Conservation (phyloP, 2,113 vertebrate genomes). For the Phycodurus eques region DNA sequence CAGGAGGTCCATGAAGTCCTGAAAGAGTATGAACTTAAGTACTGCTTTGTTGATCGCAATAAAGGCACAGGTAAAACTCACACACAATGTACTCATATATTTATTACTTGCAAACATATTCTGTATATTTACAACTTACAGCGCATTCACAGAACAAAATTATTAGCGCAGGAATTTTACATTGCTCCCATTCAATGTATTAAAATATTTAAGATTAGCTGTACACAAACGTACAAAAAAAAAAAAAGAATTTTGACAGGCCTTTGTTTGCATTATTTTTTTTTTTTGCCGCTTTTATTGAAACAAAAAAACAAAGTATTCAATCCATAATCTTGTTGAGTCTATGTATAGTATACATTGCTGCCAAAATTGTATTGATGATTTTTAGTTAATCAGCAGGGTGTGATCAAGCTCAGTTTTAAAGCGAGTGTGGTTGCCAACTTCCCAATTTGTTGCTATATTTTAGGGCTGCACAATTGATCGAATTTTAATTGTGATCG, state of each 20-base stretch:
- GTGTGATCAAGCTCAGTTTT: background rate
- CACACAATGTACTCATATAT: background rate
- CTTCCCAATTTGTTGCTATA: background rate
- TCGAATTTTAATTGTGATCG: too few relatives aligned
- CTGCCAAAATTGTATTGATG: background rate
- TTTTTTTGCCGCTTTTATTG: background rate
- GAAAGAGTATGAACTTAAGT: slow-evolving; percentile 93
- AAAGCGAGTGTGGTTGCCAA: background rate
- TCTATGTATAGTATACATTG: background rate
- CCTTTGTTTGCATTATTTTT: background rate
- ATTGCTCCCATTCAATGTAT: background rate
- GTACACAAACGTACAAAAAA: background rate
- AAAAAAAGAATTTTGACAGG: too few relatives aligned
- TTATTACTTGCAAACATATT: background rate
- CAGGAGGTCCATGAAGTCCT: slow-evolving; percentile 95
- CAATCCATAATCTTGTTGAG: background rate
- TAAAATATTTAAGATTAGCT: too few relatives aligned
- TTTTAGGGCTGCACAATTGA: too few relatives aligned
- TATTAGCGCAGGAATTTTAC: background rate
- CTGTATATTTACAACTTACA: background rate
- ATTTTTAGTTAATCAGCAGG: background rate
- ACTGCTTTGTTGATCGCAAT: slow-evolving; percentile 97
- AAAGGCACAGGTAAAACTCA: slow-evolving; percentile 90
- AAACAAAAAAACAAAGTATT: background rate
- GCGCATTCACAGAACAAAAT: background rate